These are phyloP conservation scores for Leptodirus hochenwartii DNA, from an alignment of 2,888 invertebrate genomes.

Conservation along the genomic window DNA sequence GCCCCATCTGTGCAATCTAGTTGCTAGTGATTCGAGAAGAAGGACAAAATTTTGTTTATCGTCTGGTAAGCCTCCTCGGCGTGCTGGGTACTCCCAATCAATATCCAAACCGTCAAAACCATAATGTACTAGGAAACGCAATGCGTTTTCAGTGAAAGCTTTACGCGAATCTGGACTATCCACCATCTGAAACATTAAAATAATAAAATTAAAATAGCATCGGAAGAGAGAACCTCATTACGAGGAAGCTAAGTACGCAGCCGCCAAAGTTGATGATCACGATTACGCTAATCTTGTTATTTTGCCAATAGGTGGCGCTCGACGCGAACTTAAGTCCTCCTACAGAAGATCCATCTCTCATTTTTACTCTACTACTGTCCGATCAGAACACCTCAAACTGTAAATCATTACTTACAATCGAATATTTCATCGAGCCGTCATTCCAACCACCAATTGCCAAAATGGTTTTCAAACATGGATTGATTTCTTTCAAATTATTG, in stretches of 20 bases:
- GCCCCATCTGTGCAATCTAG: slow-evolving; percentile 24
- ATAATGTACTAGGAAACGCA: slow-evolving; percentile 25
- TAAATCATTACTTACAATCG: slow-evolving; percentile 21
- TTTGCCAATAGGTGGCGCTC: too few species aligned
- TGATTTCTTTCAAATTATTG: slow-evolving; percentile 24
- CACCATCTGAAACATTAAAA: slow-evolving; percentile 23
- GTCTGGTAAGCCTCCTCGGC: slow-evolving; percentile 24
- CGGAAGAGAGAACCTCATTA: too few species aligned
- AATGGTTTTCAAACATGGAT: slow-evolving; percentile 26
- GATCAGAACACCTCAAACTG: too few species aligned
- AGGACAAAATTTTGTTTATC: slow-evolving; percentile 27
- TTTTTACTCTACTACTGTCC: too few species aligned
- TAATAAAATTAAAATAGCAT: slow-evolving; percentile 1
- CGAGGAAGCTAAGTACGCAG: too few species aligned
- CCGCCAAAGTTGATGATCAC: too few species aligned
- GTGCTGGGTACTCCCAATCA: slow-evolving; percentile 32
- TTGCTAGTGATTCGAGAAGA: slow-evolving; percentile 25
- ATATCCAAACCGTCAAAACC: slow-evolving; percentile 33
- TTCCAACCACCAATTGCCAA: slow-evolving; percentile 33
- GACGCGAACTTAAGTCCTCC: too few species aligned
- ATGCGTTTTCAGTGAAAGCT: slow-evolving; percentile 27
- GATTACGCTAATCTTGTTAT: too few species aligned
- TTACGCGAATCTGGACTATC: slow-evolving; percentile 19
- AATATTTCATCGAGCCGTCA: slow-evolving; percentile 29
- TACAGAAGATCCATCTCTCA: too few species aligned